Conservation (phyloP, 37 sponge, comb jelly and placozoan species). For the Haliclona indistincta region DNA sequence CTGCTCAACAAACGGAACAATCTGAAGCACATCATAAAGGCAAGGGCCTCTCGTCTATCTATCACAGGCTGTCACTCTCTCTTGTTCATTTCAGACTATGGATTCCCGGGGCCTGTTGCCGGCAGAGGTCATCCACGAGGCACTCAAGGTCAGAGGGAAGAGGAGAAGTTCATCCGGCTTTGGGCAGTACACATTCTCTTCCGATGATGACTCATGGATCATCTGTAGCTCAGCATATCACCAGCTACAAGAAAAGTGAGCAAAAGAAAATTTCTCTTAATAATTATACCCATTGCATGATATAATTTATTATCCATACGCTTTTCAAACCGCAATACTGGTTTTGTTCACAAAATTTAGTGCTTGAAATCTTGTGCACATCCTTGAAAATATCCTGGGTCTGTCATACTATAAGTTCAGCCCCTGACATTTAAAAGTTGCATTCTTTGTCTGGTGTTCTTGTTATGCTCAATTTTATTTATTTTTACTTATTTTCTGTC, state of each 20-base stretch:
- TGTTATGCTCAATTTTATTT: too few relatives aligned
- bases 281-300: too few relatives aligned
- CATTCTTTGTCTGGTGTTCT: too few relatives aligned
- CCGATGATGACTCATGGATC: conserved; percentile 43
- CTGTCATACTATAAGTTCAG: too few relatives aligned
- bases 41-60: not conserved
- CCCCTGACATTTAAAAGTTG: too few relatives aligned
- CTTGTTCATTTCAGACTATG: conserved; percentile 56
- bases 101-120: conserved; percentile 32
- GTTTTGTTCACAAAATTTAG: too few relatives aligned
- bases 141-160: not conserved
- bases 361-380: too few relatives aligned
- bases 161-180: not conserved
- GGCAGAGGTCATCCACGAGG: conserved; percentile 9
- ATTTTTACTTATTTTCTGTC: too few relatives aligned
- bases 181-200: not conserved
- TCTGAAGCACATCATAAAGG: conserved; percentile 11
- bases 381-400: too few relatives aligned
- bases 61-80: conserved; percentile 8
- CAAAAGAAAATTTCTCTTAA: too few relatives aligned
- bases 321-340: too few relatives aligned
- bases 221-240: conserved; percentile 35
- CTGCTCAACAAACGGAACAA: not conserved
- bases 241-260: conserved; percentile 45
- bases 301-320: too few relatives aligned